Base-by-base conservation (phyloP, 1,140 invertebrate genomes). In the Panagrolaimus sp. region DNA sequence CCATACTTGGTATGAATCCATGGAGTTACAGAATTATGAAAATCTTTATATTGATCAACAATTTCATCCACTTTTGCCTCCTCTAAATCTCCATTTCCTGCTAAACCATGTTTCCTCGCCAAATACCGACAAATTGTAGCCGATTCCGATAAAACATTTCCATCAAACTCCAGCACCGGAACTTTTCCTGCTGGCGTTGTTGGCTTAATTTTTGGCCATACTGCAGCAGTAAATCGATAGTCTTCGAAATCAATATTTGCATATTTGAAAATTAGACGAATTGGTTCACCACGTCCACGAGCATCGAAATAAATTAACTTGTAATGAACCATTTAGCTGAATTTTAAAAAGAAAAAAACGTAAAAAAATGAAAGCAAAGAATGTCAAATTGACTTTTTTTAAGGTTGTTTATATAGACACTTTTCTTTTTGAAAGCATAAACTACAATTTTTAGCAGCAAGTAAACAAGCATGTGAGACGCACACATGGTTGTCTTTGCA, bases 261-360 rank as follows among this genome's bases (percentile, higher is more conserved):
- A 57, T 57, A 57, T 27, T 57, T 57, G n/a, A 57, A 57, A 11
- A 57, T 57, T 20, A 57, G n/a, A 20, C 51, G 51, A 27, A 57
- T 57, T 4, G 51, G 51, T 23, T 57, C 51, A 0, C 51, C 51
- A 23, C n/a, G 51, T 2, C 51, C 51, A 5, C 51, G 51, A 13
- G 51, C 51, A 57, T 57, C 51, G 8, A 57, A 57, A 27, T 57
- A 57, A 11, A 11, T 57, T 0, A 57, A 8, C 1, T 20, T 57
- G 16, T 57, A 57, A 20, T 57, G 20, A 23, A 57, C 51, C 51
- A 57, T 57, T 38, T n/a, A n/a, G n/a, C n/a, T n/a, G n/a, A 38
- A 4, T 38, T 38, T 38, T 38, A 4, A 38, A 38, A 38, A 7
- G 2, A 38, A 38, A 38, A 38, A 38, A 4, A 38, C 2, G 7